Evolutionary conservation across 64 coral and sea anemone genomes (phyloP).

Genomic region (Montipora foliosa): DNA sequence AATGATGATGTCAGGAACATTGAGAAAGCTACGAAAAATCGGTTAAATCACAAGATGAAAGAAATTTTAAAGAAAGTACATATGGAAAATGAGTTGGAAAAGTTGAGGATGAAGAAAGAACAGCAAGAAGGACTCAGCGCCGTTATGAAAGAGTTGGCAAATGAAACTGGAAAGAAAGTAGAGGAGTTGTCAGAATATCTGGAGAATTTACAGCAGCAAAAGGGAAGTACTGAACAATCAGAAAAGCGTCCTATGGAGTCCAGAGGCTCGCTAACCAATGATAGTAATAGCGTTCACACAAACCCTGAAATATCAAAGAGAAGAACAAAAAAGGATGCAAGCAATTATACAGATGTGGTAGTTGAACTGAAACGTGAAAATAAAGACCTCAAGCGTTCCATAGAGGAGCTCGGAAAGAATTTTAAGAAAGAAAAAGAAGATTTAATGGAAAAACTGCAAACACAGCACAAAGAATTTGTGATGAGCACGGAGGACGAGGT

Average conservation of each 20-base stretch:
- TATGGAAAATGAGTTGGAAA: slow-evolving; percentile 64
- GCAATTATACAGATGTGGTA: background rate
- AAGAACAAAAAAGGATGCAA: background rate
- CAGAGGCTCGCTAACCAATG: background rate
- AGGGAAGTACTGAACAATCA: background rate
- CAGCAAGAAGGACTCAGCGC: slow-evolving; percentile 56
- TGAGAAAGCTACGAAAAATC: background rate
- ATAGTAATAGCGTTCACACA: background rate
- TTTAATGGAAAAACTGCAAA: slow-evolving; percentile 68
- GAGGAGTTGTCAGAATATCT: slow-evolving; percentile 18
- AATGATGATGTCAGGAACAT: background rate
- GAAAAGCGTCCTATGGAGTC: background rate
- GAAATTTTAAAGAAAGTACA: slow-evolving; percentile 34
- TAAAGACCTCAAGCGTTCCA: slow-evolving; percentile 40
- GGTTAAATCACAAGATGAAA: slow-evolving; percentile 30
- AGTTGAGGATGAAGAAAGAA: slow-evolving; percentile 42
- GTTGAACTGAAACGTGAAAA: slow-evolving; percentile 61
- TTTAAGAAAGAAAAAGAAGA: slow-evolving; percentile 69
- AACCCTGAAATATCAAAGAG: background rate
- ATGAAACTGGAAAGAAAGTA: slow-evolving; percentile 45
- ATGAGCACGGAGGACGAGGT: slow-evolving; percentile 80
- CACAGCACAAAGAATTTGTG: slow-evolving; percentile 87
- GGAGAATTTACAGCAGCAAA: background rate
- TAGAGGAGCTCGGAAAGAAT: slow-evolving; percentile 56
- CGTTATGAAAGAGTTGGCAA: slow-evolving; percentile 55